A percentile compares a stretch with the other conserved stretches of the same genome.
phyloP scores from a whole-genome alignment of 2,113 vertebrate genomes.

The Bos javanicus region DNA sequence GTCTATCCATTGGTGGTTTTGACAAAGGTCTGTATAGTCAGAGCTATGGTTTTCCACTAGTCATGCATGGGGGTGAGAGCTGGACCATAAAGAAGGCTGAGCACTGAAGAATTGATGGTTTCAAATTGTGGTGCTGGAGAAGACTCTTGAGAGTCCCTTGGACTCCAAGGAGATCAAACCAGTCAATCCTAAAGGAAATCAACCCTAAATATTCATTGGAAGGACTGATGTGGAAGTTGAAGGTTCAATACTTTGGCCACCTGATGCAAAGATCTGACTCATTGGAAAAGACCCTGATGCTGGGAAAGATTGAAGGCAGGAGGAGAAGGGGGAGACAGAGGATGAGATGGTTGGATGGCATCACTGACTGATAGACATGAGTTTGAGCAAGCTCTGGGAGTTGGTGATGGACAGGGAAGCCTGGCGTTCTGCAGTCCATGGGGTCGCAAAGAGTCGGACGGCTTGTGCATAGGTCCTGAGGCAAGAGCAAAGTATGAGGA shows the following conservation, averaged over 20 bases:
- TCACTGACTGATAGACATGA: background rate
- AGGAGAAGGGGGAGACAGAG: background rate
- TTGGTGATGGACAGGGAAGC: background rate
- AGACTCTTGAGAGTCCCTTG: background rate
- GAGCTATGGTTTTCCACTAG: background rate
- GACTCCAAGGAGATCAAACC: background rate
- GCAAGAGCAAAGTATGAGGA: background rate
- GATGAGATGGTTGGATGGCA: background rate
- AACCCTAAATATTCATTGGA: background rate
- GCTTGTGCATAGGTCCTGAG: background rate
- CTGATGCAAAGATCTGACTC: background rate
- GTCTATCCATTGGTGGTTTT: background rate
- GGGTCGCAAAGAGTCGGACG: background rate
- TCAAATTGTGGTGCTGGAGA: background rate
- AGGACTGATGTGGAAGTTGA: background rate
- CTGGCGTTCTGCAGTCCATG: background rate
- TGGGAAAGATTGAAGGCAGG: background rate
- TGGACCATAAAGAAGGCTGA: background rate
- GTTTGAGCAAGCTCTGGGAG: background rate
- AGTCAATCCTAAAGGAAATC: background rate
- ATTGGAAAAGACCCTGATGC: background rate
- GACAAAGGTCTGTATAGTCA: background rate
- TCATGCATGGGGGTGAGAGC: background rate
- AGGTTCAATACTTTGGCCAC: background rate
- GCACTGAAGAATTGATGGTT: background rate